Conservation (phyloP, 2,888 invertebrate genomes). For the Polydrusus tereticollis region DNA sequence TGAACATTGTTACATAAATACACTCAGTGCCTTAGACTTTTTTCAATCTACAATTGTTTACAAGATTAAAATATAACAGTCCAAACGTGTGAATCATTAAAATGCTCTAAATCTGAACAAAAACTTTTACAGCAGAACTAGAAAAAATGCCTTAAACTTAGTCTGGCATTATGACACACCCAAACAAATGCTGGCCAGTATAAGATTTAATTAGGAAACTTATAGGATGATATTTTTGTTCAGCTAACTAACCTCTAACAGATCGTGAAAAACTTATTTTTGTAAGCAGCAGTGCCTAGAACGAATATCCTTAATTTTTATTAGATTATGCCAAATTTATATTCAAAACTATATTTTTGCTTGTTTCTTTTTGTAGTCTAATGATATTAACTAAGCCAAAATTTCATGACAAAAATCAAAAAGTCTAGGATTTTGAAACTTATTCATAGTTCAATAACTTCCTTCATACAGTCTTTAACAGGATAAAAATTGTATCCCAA, state of each 20-base stretch:
- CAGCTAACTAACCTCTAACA: not conserved
- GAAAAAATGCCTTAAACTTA: conserved; percentile 7
- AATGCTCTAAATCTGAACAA: not conserved
- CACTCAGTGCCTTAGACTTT: conserved; percentile 16
- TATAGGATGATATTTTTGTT: not conserved
- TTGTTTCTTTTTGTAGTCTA: too few relatives aligned
- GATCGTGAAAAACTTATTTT: not conserved
- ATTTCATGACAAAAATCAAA: too few relatives aligned
- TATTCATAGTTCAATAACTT: too few relatives aligned
- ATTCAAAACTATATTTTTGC: too few relatives aligned
- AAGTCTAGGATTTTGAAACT: too few relatives aligned
- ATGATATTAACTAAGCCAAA: too few relatives aligned
- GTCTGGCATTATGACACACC: not conserved
- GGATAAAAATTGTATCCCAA: too few relatives aligned
- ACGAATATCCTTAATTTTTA: not conserved
- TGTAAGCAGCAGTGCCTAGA: not conserved
- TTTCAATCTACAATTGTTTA: conserved; percentile 4
- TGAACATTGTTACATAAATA: not conserved
- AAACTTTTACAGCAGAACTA: conserved; percentile 6
- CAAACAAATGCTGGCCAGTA: not conserved
- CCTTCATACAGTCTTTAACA: too few relatives aligned
- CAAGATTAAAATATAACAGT: not conserved
- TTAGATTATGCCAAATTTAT: too few relatives aligned
- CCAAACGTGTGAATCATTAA: conserved; percentile 1
- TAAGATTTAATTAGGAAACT: not conserved